Evolutionary conservation across 2,797 vertebrate species (phyloP), one percentile per base, ranked within the genome.

Genomic region (Sebastes diaconus): DNA sequence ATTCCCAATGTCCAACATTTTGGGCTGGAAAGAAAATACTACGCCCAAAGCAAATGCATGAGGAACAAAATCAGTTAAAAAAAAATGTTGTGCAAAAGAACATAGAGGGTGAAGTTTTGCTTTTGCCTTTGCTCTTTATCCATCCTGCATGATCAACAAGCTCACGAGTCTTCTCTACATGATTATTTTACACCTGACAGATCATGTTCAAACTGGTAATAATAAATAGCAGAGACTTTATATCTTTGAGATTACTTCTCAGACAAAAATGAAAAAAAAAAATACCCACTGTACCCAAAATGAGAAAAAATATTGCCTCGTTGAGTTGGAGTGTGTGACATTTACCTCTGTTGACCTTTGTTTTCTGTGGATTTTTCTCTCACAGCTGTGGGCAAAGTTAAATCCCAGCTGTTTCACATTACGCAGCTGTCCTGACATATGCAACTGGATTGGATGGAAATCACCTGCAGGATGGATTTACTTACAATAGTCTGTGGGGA

Each of bases 311-410:
- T 63, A 79, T 55, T 34, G 7, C 52, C 25, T 71, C 10, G 6
- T 32, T 54, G 68, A 60, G 42, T 55, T 73, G 68, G 30, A 79
- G 66, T 8, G 9, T 75, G 68, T 87, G 69, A 73, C 78, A 88
- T 86, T 78, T 84, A 87, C 65, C 67, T 84, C n/a, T 52, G 39
- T 82, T 79, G 79, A 80, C 73, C 78, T 87, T 87, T 79, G 59
- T 55, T 82, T 83, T 79, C 46, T 39, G 36, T 68, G 12, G 27
- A 59, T 87, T 83, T 83, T 87, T 75, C 61, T 70, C 12, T 64
- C 60, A 87, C 75, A 79, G 80, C 80, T 84, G 46, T 30, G n/a
- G 27, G 30, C 46, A 68, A 73, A 76, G 68, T 72, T 30, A 86
- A 87, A 87, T 81, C 72, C 65, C 66, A 70, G 79, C 64, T 73